phyloP scores from a whole-genome alignment of 2,888 invertebrate genomes.

The Papilio protenor region DNA sequence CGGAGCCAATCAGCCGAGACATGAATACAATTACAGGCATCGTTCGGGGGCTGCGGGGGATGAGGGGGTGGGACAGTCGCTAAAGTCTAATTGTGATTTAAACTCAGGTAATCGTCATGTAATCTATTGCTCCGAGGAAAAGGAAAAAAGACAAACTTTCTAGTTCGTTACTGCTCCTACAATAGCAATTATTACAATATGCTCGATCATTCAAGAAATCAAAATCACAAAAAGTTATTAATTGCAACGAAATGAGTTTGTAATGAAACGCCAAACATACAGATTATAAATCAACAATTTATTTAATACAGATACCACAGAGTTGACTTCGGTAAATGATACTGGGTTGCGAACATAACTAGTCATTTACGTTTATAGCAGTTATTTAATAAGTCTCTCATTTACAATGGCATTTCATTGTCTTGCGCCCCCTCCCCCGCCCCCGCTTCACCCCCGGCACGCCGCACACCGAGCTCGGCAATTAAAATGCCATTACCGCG shows the following conservation, averaged over 20 bases:
- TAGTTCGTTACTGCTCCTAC: neutral
- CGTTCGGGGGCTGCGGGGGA: neutral
- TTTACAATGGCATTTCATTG: slow-evolving; percentile 1
- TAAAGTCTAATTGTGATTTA: slow-evolving; percentile 3
- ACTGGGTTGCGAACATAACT: neutral
- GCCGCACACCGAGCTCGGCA: neutral
- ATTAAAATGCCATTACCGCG: slow-evolving; percentile 8
- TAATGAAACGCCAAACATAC: no score
- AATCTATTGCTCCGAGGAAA: neutral
- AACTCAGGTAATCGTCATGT: neutral
- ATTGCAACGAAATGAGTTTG: neutral
- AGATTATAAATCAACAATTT: no score
- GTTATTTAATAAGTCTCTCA: slow-evolving; percentile 6
- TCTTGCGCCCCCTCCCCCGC: neutral
- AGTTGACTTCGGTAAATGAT: neutral
- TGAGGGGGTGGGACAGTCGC: neutral
- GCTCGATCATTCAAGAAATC: no score
- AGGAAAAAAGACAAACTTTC: neutral
- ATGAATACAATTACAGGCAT: slow-evolving; percentile 19
- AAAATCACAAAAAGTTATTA: neutral
- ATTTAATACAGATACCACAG: no score
- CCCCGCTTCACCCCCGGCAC: neutral
- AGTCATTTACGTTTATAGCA: neutral
- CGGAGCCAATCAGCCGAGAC: slow-evolving; percentile 2
- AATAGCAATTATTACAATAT: neutral